These are phyloP conservation scores for Bombylius discolor DNA, from an alignment of 2,888 invertebrate species.

Conservation along the genomic window DNA sequence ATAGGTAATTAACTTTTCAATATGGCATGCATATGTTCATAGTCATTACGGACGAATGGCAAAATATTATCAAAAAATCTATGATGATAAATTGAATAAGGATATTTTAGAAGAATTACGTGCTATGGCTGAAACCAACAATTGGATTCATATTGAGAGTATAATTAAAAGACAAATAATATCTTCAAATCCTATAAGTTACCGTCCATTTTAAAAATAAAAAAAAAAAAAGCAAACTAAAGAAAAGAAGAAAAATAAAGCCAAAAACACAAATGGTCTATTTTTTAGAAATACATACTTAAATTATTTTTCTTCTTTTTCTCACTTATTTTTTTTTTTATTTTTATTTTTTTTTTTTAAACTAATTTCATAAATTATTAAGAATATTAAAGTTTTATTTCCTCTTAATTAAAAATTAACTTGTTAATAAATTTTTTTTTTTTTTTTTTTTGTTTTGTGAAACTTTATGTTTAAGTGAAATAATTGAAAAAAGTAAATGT, in stretches of 20 bases:
- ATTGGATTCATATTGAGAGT: slow-evolving; percentile 28
- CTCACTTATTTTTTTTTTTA: too few species aligned
- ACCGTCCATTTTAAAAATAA: slow-evolving; percentile 27
- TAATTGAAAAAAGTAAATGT: neutral
- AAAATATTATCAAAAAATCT: slow-evolving; percentile 59
- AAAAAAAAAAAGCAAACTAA: neutral
- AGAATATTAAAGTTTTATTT: too few species aligned
- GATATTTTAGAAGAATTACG: slow-evolving; percentile 43
- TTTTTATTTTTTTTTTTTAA: too few species aligned
- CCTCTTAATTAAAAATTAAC: too few species aligned
- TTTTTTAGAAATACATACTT: too few species aligned
- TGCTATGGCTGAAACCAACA: slow-evolving; percentile 24
- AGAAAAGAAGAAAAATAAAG: too few species aligned
- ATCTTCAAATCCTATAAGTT: slow-evolving; percentile 29
- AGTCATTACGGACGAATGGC: slow-evolving; percentile 70
- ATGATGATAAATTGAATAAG: slow-evolving; percentile 66
- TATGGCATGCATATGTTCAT: slow-evolving; percentile 70
- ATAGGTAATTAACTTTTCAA: slow-evolving; percentile 59
- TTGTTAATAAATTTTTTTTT: too few species aligned
- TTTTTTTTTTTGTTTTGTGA: too few species aligned
- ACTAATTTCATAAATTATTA: too few species aligned
- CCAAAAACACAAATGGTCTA: too few species aligned
- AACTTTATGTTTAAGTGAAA: too few species aligned
- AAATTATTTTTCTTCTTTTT: too few species aligned
- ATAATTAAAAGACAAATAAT: slow-evolving; percentile 26